Evolutionary conservation across 2,113 vertebrate genomes (phyloP).

Genomic region (Esox niger): DNA sequence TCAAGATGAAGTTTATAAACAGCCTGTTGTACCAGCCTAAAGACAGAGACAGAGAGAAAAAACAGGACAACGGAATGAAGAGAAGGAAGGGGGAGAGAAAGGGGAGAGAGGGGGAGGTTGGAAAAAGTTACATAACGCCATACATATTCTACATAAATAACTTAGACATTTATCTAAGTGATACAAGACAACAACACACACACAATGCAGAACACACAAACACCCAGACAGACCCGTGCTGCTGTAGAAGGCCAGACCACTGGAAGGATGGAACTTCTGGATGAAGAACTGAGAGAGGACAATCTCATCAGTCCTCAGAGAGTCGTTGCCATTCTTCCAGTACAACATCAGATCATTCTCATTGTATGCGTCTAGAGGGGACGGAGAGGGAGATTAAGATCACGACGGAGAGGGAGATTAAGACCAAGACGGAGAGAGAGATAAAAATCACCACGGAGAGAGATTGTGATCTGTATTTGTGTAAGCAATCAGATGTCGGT

Average conservation of each 20-base stretch:
- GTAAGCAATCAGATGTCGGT: background rate
- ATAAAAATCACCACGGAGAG: background rate
- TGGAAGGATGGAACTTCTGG: conserved; percentile 87
- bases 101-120: background rate
- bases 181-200: too few relatives aligned
- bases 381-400: background rate
- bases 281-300: conserved; percentile 91
- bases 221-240: conserved; percentile 76
- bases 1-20: conserved; percentile 90
- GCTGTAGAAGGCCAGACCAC: conserved; percentile 89
- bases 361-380: conserved; percentile 81
- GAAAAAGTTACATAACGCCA: background rate
- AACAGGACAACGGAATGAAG: conserved; percentile 21
- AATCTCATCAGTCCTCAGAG: conserved; percentile 85
- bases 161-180: too few relatives aligned
- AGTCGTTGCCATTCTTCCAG: conserved; percentile 90
- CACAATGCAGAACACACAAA: conserved; percentile 3
- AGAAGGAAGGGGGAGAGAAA: background rate
- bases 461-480: too few relatives aligned
- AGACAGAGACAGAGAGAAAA: conserved; percentile 12
- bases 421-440: background rate
- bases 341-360: conserved; percentile 92
- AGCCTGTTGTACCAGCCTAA: conserved; percentile 91
- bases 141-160: background rate
- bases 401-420: background rate